Evolutionary conservation across 2,797 vertebrate species (phyloP), one percentile per base, ranked within the genome.

Genomic region (Mastacembelus armatus): DNA sequence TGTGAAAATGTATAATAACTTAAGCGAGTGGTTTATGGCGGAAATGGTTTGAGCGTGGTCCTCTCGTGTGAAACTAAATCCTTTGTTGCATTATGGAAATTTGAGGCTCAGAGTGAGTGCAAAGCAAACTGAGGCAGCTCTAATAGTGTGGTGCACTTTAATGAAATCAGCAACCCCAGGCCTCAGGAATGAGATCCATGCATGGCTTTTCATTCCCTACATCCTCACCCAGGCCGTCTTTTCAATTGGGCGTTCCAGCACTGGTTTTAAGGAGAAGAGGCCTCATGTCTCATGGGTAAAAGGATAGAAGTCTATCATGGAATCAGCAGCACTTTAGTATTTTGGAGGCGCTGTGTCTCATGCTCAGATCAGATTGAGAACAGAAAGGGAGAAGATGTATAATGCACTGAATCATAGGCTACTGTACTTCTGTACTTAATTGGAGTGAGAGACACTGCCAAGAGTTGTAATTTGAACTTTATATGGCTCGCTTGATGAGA

Each of bases 151-250:
- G 84, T 91, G 75, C 61, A 54, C 89, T 88, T 76, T 91, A 93
- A 92, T 93, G 88, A 92, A 92, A 93, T 92, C 91, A 92, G 86
- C 83, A 84, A 88, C 77, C 84, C 87, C 80, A 88, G 86, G 83
- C 84, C 89, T 91, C 89, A 86, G 86, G 84, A 92, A 91, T 88
- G 87, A 85, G 80, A 85, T 82, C 75, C 85, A 75, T 71, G 64
- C 69, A 68, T 33, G 38, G 57, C 73, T 84, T 83, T 86, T 91
- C 73, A 78, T 88, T 90, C 81, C 80, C 71, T 64, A 61, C 73
- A 84, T 85, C 86, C 81, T 88, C 86, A 83, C 85, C 81, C 68
- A 74, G 81, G 85, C 79, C 69, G 49, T 72, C 83, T 85, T 76
- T 82, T 86, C 89, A 84, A 73, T 79, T 86, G 74, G 44, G 63